Conservation (phyloP, 2,888 invertebrate genomes). For the Bombyx huttoni region DNA sequence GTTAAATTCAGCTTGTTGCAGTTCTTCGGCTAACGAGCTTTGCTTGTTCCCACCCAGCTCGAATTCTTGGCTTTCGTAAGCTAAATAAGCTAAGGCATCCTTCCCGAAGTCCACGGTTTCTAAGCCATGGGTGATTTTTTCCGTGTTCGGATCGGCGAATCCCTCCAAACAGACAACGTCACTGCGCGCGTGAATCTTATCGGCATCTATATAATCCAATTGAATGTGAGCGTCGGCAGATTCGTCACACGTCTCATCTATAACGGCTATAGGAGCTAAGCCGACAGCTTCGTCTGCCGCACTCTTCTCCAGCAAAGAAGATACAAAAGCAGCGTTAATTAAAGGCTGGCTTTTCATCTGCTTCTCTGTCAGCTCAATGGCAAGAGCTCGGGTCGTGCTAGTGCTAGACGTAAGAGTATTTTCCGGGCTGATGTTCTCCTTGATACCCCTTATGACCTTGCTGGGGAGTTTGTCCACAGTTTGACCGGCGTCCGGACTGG, state of each 20-base stretch:
- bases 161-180: constrained; percentile 17
- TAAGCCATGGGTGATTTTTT: constrained; percentile 15
- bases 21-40: constrained; percentile 43
- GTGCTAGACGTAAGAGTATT: constrained; percentile 66
- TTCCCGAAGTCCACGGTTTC: constrained; percentile 50
- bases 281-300: constrained; percentile 30
- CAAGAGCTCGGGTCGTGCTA: constrained; percentile 49
- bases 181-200: constrained; percentile 25
- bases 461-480: constrained; percentile 65
- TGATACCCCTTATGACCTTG: constrained; percentile 71
- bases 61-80: constrained; percentile 42
- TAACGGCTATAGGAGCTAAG: constrained; percentile 56
- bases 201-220: constrained; percentile 42
- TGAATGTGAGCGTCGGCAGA: constrained; percentile 28
- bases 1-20: constrained; percentile 50
- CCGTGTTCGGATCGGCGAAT: constrained; percentile 8
- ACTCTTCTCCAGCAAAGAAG: constrained; percentile 22
- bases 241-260: constrained; percentile 51
- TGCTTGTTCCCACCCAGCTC: constrained; percentile 20
- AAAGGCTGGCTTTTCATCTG: constrained; percentile 33
- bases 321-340: constrained; percentile 19
- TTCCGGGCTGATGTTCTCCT: constrained; percentile 76
- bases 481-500: constrained; percentile 49
- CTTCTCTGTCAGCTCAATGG: constrained; percentile 38
- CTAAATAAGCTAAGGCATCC: constrained; percentile 53